Evolutionary conservation across 1,140 invertebrate species (phyloP), one percentile per base, ranked within the genome.

Genomic region (Apis cerana): DNA sequence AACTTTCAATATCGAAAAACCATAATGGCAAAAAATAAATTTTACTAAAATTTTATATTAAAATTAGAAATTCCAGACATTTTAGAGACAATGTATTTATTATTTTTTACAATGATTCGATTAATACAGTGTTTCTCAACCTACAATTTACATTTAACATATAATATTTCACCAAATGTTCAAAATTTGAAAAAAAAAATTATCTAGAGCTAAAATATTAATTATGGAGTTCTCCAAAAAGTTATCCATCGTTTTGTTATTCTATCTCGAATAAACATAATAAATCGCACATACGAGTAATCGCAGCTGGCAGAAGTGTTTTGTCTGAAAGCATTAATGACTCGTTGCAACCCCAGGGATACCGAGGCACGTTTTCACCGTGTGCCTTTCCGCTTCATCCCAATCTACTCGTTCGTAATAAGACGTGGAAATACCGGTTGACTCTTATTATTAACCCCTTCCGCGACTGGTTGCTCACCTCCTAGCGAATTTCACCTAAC

Each of bases 381-480:
- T 10, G 15, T 70, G 12, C 75, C 21, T 69, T 19, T 15, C 21
- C 12, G 23, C 8, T 56, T 19, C 61, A 11, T 48, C 52, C 19
- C 59, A 33, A 70, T 81, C 58, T 82, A 56, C 21, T 23, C 17
- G 79, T 77, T 59, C 54, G 15, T 54, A 76, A 67, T 82, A 82
- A 82, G 75, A 50, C 80, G 74, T 64, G 4, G 33, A 43, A 43
- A 33, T 70, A 43, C 54, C 21, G 68, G 54, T 64, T 82, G 68
- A 67, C 48, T 78, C 79, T 82, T 78, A 56, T 82, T 67, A 74
- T 83, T 78, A 78, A 83, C 54, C 54, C 69, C 27, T 72, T 72
- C 19, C 27, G 56, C 52, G 67, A 81, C 58, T 33, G 21, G 33
- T 82, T 76, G 74, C 23, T 77, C 68, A 77, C 52, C 72, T 76